Evolutionary conservation across 2,888 invertebrate species (phyloP), one percentile per base, ranked within the genome.

Genomic region (Cryptocephalus primarius): DNA sequence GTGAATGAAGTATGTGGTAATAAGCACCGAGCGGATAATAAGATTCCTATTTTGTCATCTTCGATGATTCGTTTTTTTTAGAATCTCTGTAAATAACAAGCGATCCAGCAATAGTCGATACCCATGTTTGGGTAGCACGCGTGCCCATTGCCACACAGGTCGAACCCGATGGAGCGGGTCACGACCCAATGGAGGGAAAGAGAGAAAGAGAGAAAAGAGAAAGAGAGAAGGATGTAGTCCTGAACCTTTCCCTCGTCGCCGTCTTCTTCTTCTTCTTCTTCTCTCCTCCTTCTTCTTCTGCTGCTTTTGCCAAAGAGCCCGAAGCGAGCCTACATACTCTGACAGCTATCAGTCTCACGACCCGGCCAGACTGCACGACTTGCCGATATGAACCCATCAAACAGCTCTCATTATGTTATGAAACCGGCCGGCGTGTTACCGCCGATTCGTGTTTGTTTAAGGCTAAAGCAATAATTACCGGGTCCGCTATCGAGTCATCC

Each of bases 281-380:
- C 51, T 46, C 45, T 11, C 49, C 51, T 51, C 44, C 47, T 45
- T 40, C 46, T 48, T 45, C 45, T 44, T 44, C 44, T 43, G 36
- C 33, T 42, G 43, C 44, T 51, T 46, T 47, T 47, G 36, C 39
- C 48, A 46, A 36, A 52, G 47, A 39, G 54, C 53, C 53, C 39
- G 31, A 40, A 48, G 53, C 52, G 39, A 44, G 49, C 49, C 48
- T 36, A 54, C 52, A 53, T 53, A 55, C 55, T 59, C 61, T 64
- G 65, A 64, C 65, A 64, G 64, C 63, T 63, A 64, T 65, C 65
- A 65, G 59, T 65, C 63, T 65, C 64, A 63, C 63, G 65, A 65
- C 61, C 56, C 52, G 50, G 48, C 48, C 55, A 50, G 52, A 54
- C 53, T 47, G 54, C 57, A 57, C 57, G 57, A 57, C 53, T 56